Base-by-base conservation (phyloP, 1,140 invertebrate species). In the Macrobrachium rosenbergii region DNA sequence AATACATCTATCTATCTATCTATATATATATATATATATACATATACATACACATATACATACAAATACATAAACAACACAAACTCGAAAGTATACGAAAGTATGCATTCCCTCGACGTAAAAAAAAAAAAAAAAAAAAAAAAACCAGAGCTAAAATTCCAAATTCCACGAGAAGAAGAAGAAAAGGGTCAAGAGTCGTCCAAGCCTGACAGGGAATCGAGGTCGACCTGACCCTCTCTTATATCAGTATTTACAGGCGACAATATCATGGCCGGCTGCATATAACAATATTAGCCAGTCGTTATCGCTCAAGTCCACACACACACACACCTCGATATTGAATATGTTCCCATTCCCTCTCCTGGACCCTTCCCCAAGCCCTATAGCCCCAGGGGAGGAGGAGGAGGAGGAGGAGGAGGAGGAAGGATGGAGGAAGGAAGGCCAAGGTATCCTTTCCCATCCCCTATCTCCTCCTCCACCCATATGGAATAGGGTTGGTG, bases 21-120 rank as follows among this genome's bases (percentile, higher is more conserved):
- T 67, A 67, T 67, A 67, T 67, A 67, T 67, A 67, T 67, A 67
- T 67, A 67, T 67, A 67, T 67, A 67, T 67, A 67, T 17, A 67
- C 7, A 67, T 67, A 67, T 67, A 67, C 8, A 67, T 67, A 67
- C 8, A 67, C 8, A 67, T 28, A 28, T 67, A 67, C 12, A 67
- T 67, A 67, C 12, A 67, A 6, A 67, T 67, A 67, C 12, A 67
- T 67, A 67, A 6, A 67, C 12, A 67, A 67, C 12, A 67, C 12
- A 67, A n/a, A n/a, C n/a, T n/a, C n/a, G n/a, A n/a, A n/a, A n/a
- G n/a, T n/a, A n/a, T n/a, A n/a, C n/a, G n/a, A n/a, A n/a, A n/a
- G n/a, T n/a, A n/a, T n/a, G n/a, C n/a, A n/a, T n/a, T n/a, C n/a
- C n/a, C n/a, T 67, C 7, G 8, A 67, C 16, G 8, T 67, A 67